phyloP scores from a whole-genome alignment of 2,888 invertebrate species.

The Dynastes hyllus region DNA sequence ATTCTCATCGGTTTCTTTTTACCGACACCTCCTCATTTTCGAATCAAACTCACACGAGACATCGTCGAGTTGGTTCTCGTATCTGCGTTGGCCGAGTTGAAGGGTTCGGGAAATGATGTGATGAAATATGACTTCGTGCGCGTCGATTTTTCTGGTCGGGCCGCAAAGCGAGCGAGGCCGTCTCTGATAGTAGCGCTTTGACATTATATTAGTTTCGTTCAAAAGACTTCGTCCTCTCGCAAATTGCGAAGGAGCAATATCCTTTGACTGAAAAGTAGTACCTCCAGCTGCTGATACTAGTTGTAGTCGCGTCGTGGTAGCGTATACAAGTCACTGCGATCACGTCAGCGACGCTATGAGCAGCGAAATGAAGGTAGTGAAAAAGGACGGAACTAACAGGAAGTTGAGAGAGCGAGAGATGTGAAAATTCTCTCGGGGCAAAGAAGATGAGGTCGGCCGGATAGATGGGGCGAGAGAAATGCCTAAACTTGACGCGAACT shows the following conservation, averaged over 20 bases:
- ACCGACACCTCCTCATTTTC: constrained; percentile 6
- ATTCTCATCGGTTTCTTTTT: background rate
- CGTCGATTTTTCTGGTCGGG: background rate
- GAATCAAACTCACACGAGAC: background rate
- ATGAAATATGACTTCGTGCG: constrained; percentile 37
- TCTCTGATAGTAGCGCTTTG: constrained; percentile 21
- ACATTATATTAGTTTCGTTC: constrained; percentile 45
- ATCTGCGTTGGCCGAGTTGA: background rate
- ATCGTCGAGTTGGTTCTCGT: background rate
- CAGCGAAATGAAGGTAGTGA: too few relatives aligned
- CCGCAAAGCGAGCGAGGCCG: constrained; percentile 17
- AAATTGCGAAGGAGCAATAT: constrained; percentile 48
- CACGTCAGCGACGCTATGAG: background rate
- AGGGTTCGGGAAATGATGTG: constrained; percentile 32
- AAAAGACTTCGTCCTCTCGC: constrained; percentile 38
- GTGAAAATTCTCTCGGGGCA: constrained; percentile 17
- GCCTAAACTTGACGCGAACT: constrained; percentile 22
- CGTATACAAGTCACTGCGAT: background rate
- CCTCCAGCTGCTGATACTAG: constrained; percentile 4
- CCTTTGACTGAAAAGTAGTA: constrained; percentile 39
- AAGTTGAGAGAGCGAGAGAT: constrained; percentile 2
- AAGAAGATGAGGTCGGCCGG: constrained; percentile 14
- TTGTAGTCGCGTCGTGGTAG: background rate
- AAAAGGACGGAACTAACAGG: constrained; percentile 6
- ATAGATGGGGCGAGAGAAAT: constrained; percentile 35